Evolutionary conservation across 1,140 invertebrate genomes (phyloP).

Genomic region (Drosophila erecta): DNA sequence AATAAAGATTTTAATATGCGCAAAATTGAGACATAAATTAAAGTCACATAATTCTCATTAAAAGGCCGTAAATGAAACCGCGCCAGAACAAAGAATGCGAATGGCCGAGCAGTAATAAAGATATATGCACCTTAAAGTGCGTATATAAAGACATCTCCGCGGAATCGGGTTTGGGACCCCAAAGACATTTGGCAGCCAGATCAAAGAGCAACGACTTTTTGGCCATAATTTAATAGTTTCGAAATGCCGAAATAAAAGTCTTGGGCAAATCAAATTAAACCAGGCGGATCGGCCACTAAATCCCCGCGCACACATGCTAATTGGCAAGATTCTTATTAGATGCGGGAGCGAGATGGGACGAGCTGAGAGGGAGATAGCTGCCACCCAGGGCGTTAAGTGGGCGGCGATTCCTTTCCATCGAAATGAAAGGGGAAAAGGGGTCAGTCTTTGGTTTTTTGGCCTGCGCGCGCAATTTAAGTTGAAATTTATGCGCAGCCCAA

Average conservation of each 20-base stretch:
- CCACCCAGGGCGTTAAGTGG: constrained; percentile 75
- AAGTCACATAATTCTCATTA: constrained; percentile 82
- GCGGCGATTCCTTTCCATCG: constrained; percentile 43
- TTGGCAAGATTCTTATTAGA: constrained; percentile 59
- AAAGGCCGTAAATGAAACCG: constrained; percentile 67
- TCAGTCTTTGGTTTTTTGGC: constrained; percentile 34
- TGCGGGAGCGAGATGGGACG: constrained; percentile 4
- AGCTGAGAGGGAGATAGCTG: constrained; percentile 15
- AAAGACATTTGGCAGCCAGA: constrained; percentile 65
- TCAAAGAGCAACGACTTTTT: constrained; percentile 77
- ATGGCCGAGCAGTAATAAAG: constrained; percentile 40
- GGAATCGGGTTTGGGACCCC: background rate
- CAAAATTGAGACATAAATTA: constrained; percentile 83
- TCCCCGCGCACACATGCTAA: constrained; percentile 52
- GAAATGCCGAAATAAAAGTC: constrained; percentile 59
- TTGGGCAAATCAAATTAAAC: constrained; percentile 80
- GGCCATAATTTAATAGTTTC: constrained; percentile 82
- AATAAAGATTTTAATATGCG: constrained; percentile 76
- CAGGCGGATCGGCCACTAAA: constrained; percentile 41
- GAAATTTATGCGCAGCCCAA: constrained; percentile 70
- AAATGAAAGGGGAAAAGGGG: constrained; percentile 11
- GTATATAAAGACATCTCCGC: background rate
- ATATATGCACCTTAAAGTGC: constrained; percentile 10
- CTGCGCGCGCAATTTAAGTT: constrained; percentile 82
- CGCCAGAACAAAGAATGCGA: constrained; percentile 21